Evolutionary conservation across 2,113 vertebrate genomes (phyloP), one percentile per base, ranked within the genome.

Genomic region (Carollia perspicillata): DNA sequence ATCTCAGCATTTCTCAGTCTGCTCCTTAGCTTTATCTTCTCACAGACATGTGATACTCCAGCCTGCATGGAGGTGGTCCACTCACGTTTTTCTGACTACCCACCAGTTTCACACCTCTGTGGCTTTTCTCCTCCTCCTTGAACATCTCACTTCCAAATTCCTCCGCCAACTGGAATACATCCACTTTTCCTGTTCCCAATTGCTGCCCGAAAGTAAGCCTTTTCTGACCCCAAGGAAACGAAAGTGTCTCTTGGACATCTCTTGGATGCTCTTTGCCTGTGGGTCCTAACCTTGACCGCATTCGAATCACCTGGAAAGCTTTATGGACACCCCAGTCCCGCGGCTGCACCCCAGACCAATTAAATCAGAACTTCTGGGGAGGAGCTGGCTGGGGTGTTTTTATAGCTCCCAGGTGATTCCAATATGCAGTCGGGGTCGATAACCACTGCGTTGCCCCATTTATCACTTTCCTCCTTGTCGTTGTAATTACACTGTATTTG

Each of bases 391-490:
- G 51, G 20, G 63, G 94, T 63, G 18, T 44, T 90, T 78, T 84
- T 35, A 63, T 30, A 78, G 77, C 90, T 96, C 93, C 88, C 92
- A 69, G 95, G 91, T 96, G 84, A 90, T 47, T 96, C 84, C 94
- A 83, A 92, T 93, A 88, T 85, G 37, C 68, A 81, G 93, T 68
- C 60, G 77, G 93, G 90, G 95, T 97, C 93, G 28, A 97, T 96
- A 97, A 74, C 90, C 81, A 93, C 85, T 8, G 94, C 85, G 2
- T 58, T 26, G 20, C 8, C 47, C 78, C 96, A 86, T 97, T 96
- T 83, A 96, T 96, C 96, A 97, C 93, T 89, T 94, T 95, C 95
- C 85, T 80, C 97, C 97, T 95, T 84, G 85, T 95, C 80, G 69
- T 91, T 84, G 94, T 95, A 97, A 97, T 97, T 97, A 96, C 94